phyloP scores from a whole-genome alignment of 1,140 invertebrate species.

The Mercenaria mercenaria region DNA sequence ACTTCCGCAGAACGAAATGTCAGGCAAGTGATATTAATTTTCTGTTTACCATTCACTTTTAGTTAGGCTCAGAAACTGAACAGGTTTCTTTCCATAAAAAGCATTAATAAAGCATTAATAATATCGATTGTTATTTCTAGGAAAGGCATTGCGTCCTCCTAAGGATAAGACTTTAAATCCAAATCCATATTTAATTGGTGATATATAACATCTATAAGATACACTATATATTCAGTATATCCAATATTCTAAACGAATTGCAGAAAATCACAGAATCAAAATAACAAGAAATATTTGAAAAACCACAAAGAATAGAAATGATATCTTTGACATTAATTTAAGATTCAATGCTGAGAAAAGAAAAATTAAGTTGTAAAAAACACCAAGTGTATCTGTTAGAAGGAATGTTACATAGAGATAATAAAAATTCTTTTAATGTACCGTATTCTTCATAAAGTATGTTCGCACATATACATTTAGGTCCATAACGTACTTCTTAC shows the following conservation, averaged over 20 bases:
- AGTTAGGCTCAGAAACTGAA: too few relatives aligned
- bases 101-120: too few relatives aligned
- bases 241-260: background rate
- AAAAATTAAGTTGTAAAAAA: background rate
- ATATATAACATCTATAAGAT: background rate
- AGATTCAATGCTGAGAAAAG: background rate
- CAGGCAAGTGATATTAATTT: too few relatives aligned
- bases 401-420: constrained; percentile 1
- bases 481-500: background rate
- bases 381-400: background rate
- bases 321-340: background rate
- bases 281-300: background rate
- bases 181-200: background rate
- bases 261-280: background rate
- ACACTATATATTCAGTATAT: background rate
- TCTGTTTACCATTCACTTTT: too few relatives aligned
- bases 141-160: background rate
- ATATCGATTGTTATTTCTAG: background rate
- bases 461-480: background rate
- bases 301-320: too few relatives aligned
- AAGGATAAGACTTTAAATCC: background rate
- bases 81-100: too few relatives aligned
- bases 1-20: too few relatives aligned
- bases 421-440: background rate
- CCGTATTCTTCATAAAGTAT: background rate